Evolutionary conservation across 2,888 invertebrate species (phyloP), one percentile per base, ranked within the genome.

Genomic region (Diarsia mendica): DNA sequence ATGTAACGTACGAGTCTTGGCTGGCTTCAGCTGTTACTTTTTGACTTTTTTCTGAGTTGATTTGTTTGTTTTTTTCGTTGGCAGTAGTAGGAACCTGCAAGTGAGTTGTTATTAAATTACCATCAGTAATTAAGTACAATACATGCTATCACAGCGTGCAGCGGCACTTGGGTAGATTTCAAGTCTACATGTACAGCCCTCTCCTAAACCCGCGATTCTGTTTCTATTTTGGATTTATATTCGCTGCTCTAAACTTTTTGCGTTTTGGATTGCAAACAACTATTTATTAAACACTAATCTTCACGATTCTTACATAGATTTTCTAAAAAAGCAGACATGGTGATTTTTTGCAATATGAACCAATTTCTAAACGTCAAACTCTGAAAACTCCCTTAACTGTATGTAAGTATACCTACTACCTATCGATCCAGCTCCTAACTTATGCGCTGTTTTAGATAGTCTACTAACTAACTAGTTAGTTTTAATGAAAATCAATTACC

Each of bases 401-500:
- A 64, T 65, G n/a, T 55, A 20, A 61, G 58, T 72, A 58, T 8
- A 53, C 51, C 9, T n/a, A n/a, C 48, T 53, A 72, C 44, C n/a
- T 44, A 44, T 73, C 63, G 33, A 63, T 48, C 39, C 9, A 79
- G 70, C 15, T 67, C 28, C 64, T 80, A 67, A 85, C 69, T 80
- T 75, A 74, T 28, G 33, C 49, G 18, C 33, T 44, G 39, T 76
- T 79, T 63, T 74, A 85, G 65, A 66, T 67, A 75, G 70, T 39
- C 61, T 20, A 58, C 53, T 64, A 61, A 55, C 72, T 70, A 82
- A 79, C 79, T 84, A 81, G 84, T 85, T 75, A 68, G 80, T 66
- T 67, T 70, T 85, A 88, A 87, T 88, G 83, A 84, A 85, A 82
- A 86, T 77, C 86, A 82, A 89, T 87, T 88, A 84, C 71, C 28